Percentiles rank a stretch among this genome's conserved stretches.
phyloP scores from a whole-genome alignment of 1,140 invertebrate species.

The Mizuhopecten yessoensis region DNA sequence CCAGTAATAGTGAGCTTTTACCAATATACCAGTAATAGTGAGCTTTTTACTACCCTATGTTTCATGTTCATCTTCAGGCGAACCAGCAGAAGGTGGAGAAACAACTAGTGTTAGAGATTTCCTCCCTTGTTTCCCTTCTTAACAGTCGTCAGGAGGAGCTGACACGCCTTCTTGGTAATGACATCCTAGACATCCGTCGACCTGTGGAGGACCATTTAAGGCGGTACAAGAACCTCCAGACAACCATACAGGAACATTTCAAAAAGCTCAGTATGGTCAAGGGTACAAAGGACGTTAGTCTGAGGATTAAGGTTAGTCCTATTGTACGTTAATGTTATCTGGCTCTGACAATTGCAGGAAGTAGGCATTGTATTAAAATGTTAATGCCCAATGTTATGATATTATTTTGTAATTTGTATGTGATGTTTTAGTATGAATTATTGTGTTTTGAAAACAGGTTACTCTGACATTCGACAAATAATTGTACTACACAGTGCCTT shows the following conservation, averaged over 20 bases:
- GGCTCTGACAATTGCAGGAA: too few species aligned
- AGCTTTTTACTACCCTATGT: too few species aligned
- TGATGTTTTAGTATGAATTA: too few species aligned
- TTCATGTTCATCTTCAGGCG: background rate
- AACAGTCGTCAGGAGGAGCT: constrained; percentile 59
- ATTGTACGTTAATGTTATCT: too few species aligned
- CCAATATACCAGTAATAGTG: too few species aligned
- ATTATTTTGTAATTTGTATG: too few species aligned
- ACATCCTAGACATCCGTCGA: constrained; percentile 56
- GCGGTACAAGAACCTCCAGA: constrained; percentile 52
- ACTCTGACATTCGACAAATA: too few species aligned
- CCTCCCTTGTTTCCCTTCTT: constrained; percentile 45
- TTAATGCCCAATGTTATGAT: too few species aligned
- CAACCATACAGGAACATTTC: constrained; percentile 56
- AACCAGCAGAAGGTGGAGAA: constrained; percentile 48
- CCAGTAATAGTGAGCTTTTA: too few species aligned
- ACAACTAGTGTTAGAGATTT: constrained; percentile 47
- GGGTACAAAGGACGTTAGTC: constrained; percentile 55
- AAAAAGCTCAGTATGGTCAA: constrained; percentile 58
- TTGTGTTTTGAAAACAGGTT: too few species aligned
- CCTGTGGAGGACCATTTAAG: constrained; percentile 59
- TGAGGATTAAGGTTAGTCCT: constrained; percentile 23
- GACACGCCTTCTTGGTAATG: constrained; percentile 53
- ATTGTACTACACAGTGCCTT: too few species aligned
- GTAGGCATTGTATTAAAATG: too few species aligned